phyloP scores from a whole-genome alignment of 2,113 vertebrate species.

The Pandion haliaetus region DNA sequence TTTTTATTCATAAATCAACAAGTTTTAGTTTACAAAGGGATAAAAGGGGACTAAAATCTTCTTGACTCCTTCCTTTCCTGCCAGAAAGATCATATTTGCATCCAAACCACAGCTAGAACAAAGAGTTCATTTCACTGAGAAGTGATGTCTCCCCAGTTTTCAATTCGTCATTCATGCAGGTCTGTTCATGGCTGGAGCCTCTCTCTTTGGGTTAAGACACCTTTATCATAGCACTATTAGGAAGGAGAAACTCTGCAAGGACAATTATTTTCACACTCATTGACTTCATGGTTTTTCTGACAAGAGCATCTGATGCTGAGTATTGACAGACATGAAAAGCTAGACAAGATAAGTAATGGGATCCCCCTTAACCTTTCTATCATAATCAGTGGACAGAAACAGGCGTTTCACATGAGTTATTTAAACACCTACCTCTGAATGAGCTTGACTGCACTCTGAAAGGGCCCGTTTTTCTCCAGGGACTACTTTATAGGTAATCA shows the following conservation, averaged over 20 bases:
- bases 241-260: not conserved
- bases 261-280: not conserved
- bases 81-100: not conserved
- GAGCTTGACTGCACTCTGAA: not conserved
- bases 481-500: not conserved
- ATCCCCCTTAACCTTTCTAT: not conserved
- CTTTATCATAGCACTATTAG: not conserved
- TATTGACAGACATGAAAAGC: not conserved
- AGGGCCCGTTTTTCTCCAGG: not conserved
- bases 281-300: not conserved
- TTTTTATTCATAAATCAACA: not conserved
- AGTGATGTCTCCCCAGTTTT: not conserved
- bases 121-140: not conserved
- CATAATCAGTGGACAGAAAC: not conserved
- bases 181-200: not conserved
- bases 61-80: not conserved
- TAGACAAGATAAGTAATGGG: not conserved
- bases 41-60: not conserved
- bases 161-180: fast-evolving
- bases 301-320: not conserved
- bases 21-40: not conserved
- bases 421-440: not conserved
- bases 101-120: not conserved
- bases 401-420: not conserved
- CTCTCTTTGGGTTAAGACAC: not conserved